Percentiles rank a stretch among this genome's conserved stretches.
Conservation (phyloP, 1,140 invertebrate species). For the Mizuhopecten yessoensis region DNA sequence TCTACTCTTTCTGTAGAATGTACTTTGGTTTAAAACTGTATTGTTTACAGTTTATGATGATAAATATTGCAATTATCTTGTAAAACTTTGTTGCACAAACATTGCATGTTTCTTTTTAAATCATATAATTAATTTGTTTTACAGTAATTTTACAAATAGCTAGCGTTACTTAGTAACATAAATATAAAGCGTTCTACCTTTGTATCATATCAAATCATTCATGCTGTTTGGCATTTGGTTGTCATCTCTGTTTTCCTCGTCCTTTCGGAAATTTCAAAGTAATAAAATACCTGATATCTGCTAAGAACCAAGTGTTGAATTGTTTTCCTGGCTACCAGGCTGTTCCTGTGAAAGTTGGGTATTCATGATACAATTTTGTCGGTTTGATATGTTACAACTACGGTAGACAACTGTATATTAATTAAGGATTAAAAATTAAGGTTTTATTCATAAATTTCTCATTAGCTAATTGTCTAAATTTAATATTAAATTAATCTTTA, state of each 20-base stretch:
- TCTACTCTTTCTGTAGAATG: no score
- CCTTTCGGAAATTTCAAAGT: background rate
- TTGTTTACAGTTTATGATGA: no score
- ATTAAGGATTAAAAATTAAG: background rate
- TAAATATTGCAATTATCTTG: background rate
- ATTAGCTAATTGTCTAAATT: no score
- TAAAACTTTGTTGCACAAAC: background rate
- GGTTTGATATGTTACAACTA: background rate
- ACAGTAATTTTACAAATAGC: background rate
- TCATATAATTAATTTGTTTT: background rate
- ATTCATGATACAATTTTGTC: no score
- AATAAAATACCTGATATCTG: no score
- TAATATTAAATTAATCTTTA: background rate
- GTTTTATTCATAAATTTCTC: background rate
- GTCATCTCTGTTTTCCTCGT: background rate
- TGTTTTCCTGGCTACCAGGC: no score
- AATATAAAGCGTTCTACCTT: background rate
- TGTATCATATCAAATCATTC: background rate
- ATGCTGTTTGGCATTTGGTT: background rate
- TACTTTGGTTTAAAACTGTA: no score
- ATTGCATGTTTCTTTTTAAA: background rate
- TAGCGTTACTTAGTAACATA: background rate
- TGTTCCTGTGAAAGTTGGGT: no score
- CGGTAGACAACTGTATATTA: background rate
- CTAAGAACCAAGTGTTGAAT: no score